phyloP scores from a whole-genome alignment of 92 coral and sea anemone species.

The Palythoa grandiflora region DNA sequence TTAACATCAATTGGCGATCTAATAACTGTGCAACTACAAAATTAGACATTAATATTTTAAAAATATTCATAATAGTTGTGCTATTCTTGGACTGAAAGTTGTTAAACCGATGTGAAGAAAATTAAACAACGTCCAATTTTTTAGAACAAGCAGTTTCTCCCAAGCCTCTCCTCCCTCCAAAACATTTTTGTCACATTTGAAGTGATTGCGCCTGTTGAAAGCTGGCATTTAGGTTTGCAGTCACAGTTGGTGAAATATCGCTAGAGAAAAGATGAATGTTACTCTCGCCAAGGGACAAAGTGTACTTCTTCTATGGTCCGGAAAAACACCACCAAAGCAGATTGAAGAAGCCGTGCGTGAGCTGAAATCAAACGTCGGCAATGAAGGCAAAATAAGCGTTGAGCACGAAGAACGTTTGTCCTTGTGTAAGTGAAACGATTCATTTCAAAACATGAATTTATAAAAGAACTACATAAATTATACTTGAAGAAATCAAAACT shows the following conservation, averaged over 20 bases:
- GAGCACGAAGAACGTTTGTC: constrained; percentile 87
- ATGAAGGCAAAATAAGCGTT: constrained; percentile 78
- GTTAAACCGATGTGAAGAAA: not conserved
- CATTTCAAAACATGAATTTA: not conserved
- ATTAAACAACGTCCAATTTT: not conserved
- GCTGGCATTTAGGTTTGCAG: not conserved
- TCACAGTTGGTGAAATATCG: not conserved
- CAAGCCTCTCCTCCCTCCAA: constrained; percentile 11
- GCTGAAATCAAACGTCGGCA: constrained; percentile 67
- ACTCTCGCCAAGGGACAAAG: constrained; percentile 60
- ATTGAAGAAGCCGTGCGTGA: constrained; percentile 77
- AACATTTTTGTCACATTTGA: not conserved
- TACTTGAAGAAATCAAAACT: no score
- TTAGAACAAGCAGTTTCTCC: not conserved
- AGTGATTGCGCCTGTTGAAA: constrained; percentile 8
- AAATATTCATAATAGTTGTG: not conserved
- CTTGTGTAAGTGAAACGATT: constrained; percentile 67
- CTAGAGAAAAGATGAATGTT: constrained; percentile 63
- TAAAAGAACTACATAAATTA: no score
- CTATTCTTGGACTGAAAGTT: not conserved
- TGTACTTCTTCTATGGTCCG: constrained; percentile 92
- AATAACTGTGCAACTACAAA: not conserved
- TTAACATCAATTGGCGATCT: no score
- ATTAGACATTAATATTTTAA: not conserved
- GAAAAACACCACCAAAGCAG: constrained; percentile 79